These are phyloP conservation scores for Ennomos erosarius DNA, from an alignment of 2,888 invertebrate species.

Conservation along the genomic window DNA sequence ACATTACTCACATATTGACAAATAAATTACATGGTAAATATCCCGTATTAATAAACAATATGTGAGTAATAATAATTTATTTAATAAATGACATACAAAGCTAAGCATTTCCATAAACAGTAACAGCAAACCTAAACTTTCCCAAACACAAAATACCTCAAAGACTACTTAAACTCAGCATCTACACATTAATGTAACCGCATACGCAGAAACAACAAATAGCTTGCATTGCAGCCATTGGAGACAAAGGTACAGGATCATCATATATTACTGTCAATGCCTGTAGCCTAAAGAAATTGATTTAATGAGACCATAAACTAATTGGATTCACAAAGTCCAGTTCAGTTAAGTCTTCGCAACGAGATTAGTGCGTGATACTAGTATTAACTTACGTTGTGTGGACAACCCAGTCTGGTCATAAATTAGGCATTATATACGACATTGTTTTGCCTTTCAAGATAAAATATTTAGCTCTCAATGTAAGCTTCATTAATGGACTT, in stretches of 20 bases:
- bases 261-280: constrained; percentile 75
- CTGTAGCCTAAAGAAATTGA: constrained; percentile 65
- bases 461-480: constrained; percentile 56
- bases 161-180: constrained; percentile 34
- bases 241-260: constrained; percentile 71
- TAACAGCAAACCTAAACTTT: constrained; percentile 12
- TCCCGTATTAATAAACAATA: too few species aligned
- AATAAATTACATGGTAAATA: too few species aligned
- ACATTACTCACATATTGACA: too few species aligned
- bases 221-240: constrained; percentile 77
- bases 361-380: constrained; percentile 62
- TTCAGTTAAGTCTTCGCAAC: constrained; percentile 63
- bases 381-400: constrained; percentile 56
- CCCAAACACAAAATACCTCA: constrained; percentile 8
- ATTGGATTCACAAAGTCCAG: constrained; percentile 75
- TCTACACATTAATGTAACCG: constrained; percentile 41
- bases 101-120: constrained; percentile 6
- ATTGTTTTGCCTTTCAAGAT: constrained; percentile 61
- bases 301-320: constrained; percentile 80
- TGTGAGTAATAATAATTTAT: too few species aligned
- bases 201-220: constrained; percentile 71
- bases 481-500: constrained; percentile 48
- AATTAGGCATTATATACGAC: constrained; percentile 68
- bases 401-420: constrained; percentile 60
- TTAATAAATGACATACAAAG: neutral